A percentile compares a stretch with the other conserved stretches of the same genome.
Conservation (phyloP, 2,113 vertebrate species). For the Oplegnathus fasciatus region DNA sequence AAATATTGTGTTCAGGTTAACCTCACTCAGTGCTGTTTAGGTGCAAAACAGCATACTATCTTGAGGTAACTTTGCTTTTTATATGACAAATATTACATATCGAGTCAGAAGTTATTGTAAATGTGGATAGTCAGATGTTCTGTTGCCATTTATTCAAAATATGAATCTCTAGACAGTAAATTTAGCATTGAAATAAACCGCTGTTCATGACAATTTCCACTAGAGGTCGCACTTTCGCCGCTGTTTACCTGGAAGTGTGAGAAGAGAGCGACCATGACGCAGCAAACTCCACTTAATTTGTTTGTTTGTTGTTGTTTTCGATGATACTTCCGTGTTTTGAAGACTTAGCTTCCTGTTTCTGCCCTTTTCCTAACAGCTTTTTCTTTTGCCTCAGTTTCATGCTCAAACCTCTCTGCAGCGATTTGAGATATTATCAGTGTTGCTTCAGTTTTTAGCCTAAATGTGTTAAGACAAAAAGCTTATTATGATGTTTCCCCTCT, state of each 20-base stretch:
- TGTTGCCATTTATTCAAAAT: background rate
- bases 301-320: background rate
- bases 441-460: background rate
- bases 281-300: background rate
- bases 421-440: background rate
- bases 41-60: no score
- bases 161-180: background rate
- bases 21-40: no score
- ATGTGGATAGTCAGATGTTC: background rate
- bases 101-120: background rate
- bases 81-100: background rate
- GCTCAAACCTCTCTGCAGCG: background rate
- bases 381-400: background rate
- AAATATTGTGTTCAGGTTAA: no score
- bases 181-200: background rate
- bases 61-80: no score
- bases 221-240: constrained; percentile 23
- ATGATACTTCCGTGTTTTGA: background rate
- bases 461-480: background rate
- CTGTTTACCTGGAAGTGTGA: background rate
- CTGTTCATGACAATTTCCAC: constrained; percentile 2
- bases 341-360: no score
- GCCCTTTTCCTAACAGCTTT: background rate
- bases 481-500: background rate
- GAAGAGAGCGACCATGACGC: background rate